Evolutionary conservation across 2,888 invertebrate genomes (phyloP).

Genomic region (Maniola hyperantus): DNA sequence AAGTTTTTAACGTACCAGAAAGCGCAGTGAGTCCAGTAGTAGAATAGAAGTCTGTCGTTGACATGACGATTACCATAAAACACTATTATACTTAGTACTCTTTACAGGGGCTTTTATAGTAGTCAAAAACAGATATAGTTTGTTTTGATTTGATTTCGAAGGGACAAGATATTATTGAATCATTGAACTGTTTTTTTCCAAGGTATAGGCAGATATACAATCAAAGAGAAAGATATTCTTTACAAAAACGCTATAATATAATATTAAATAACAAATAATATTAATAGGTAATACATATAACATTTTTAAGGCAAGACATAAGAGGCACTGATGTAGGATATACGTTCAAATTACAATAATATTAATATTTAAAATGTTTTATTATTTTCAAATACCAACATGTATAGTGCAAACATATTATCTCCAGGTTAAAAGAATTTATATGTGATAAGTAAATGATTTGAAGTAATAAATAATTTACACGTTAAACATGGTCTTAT

Average conservation of each 20-base stretch:
- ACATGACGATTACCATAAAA: no score
- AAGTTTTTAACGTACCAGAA: no score
- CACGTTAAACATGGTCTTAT: neutral
- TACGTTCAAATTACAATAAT: slow-evolving; percentile 21
- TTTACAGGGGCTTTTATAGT: no score
- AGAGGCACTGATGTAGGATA: slow-evolving; percentile 50
- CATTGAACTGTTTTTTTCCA: neutral
- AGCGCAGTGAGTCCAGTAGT: no score
- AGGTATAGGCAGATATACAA: neutral
- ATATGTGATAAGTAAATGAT: neutral
- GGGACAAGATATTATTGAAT: neutral
- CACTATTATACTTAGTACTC: no score
- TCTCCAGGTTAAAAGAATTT: neutral
- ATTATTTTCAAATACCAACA: neutral
- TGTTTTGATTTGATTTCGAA: no score
- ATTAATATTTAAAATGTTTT: slow-evolving; percentile 2
- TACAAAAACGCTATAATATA: neutral
- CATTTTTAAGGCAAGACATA: slow-evolving; percentile 62
- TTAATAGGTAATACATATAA: slow-evolving; percentile 32
- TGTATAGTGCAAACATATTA: neutral
- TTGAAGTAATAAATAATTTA: neutral
- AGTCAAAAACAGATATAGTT: no score
- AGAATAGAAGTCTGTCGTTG: no score
- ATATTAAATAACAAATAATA: slow-evolving; percentile 5
- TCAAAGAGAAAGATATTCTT: neutral